Base-by-base conservation (phyloP, 2,797 vertebrate species). In the Kryptolebias ocellatus region DNA sequence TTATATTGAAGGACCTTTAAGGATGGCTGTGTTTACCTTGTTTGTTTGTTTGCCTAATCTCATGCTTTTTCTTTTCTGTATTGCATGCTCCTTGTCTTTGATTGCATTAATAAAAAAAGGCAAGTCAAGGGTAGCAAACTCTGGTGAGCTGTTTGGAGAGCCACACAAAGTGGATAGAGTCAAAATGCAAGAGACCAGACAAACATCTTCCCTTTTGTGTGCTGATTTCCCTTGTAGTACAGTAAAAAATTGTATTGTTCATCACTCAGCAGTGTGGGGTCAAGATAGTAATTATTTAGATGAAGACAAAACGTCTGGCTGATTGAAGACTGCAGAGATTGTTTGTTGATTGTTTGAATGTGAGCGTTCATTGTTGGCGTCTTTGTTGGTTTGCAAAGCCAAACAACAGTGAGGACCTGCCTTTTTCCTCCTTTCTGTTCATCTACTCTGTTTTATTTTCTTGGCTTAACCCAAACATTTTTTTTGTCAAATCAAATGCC, bases 231-330 rank as follows among this genome's bases (percentile, higher is more conserved):
- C 29, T 12, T 28, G 0, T 17, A 28, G 50, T 31, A 66, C 56
- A 64, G 17, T 55, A 0, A 54, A 58, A 31, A 53, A 50, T 10
- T 54, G n/a, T 55, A 15, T 62, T 67, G 63, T 53, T 76, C 18
- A 72, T 68, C 59, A 72, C 29, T 56, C 42, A 39, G 53, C 50
- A 59, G 20, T 27, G 46, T 55, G 47, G 39, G 59, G 58, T 61
- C 47, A 60, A 45, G 54, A 56, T 42, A 3, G 51, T 60, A 46
- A 67, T 78, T 56, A 72, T 67, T 67, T 49, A 54, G 71, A 73
- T 60, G 53, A 72, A 63, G 17, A 59, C 56, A 17, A 81, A 72
- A 62, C 17, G 3, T 61, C 51, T 52, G 52, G 5, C 61, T 70
- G 59, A 76, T 82, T 75, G 46, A 70, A 55, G 24, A 8, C 1